Base-by-base conservation (phyloP, 2,113 vertebrate species). In the Paracyprichromis sp. region DNA sequence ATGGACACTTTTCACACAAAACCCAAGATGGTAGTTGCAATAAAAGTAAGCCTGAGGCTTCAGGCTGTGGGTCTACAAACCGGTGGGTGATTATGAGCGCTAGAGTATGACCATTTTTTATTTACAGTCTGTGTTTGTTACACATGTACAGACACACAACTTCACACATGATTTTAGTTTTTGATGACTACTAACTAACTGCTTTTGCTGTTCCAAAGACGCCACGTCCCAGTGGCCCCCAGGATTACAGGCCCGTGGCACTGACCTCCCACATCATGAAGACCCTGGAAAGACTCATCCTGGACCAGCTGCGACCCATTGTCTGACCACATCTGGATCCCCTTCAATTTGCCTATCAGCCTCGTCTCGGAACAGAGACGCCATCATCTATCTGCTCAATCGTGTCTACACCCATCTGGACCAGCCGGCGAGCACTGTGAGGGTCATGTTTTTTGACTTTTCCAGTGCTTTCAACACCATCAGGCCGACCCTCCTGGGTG, bases 351-450 rank as follows among this genome's bases (percentile, higher is more conserved):
- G 21, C 53, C 0, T 56, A 56, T 2, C 6, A 8, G 21, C 21
- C 53, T 4, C 11, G 2, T 8, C n/a, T 54, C 10, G 0, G 53
- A 54, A 3, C n/a, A 0, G 10, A 54, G n/a, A 24, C 1, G 4
- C n/a, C n/a, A 56, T 56, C 53, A 24, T 54, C 53, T 24, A 13
- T 1, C 53, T 12, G 53, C 53, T 56, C 21, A 56, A 8, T 13
- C 6, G 4, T 56, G 2, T 56, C 21, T 1, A 24, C 11, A 4
- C 2, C 53, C 53, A 56, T 24, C 53, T 56, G 21, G 21, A 13
- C 53, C 53, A 56, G 53, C 4, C 2, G 2, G 6, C 0, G 1
- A 13, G 21, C 11, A 13, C 0, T 0, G 53, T 24, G 53, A 56
- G 53, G n/a, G 10, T 24, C 3, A 24, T 54, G 6, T 12, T 24